Conservation (phyloP, 2,113 vertebrate species). For the Vulpes vulpes region DNA sequence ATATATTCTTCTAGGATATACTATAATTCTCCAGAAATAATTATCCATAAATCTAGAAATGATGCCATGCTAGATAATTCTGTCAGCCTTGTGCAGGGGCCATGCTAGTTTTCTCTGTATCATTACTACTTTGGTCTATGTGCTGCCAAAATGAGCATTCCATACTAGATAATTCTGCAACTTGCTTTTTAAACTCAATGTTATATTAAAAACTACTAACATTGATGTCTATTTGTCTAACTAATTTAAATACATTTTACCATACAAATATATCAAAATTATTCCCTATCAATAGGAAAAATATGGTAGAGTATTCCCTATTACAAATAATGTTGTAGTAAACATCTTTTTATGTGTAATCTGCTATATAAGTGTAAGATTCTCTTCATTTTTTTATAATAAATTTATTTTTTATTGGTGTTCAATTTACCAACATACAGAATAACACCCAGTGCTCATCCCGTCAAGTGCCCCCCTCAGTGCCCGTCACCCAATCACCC, state of each 20-base stretch:
- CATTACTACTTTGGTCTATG: not conserved
- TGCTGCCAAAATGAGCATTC: not conserved
- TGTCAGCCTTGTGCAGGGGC: not conserved
- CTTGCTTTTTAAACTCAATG: not conserved
- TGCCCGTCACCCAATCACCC: too few relatives aligned
- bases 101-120: not conserved
- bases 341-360: not conserved
- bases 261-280: not conserved
- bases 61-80: not conserved
- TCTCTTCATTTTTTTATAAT: not conserved
- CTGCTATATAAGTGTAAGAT: not conserved
- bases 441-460: too few relatives aligned
- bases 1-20: not conserved
- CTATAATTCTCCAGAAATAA: not conserved
- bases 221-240: not conserved
- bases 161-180: not conserved
- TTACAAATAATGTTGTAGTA: not conserved
- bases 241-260: not conserved
- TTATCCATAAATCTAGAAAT: not conserved
- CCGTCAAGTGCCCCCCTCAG: too few relatives aligned
- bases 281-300: not conserved
- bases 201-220: not conserved
- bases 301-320: not conserved
- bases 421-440: too few relatives aligned
- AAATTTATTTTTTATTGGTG: too few relatives aligned